phyloP scores from a whole-genome alignment of 2,888 invertebrate species.

The Euproctis similis region DNA sequence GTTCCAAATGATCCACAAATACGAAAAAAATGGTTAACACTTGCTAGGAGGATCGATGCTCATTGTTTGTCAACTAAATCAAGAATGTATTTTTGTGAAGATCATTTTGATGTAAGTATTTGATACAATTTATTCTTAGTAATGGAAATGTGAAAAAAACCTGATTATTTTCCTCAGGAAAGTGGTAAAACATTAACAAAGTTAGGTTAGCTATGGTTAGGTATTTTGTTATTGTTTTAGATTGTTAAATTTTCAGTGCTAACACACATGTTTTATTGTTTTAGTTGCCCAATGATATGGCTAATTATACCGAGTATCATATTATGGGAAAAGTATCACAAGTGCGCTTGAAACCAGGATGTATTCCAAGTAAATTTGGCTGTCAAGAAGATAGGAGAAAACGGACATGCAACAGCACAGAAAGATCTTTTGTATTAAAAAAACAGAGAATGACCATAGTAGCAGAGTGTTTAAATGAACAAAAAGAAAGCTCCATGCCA shows the following conservation, averaged over 20 bases:
- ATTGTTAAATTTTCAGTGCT: too few species aligned
- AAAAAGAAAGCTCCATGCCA: not conserved
- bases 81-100: too few species aligned
- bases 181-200: too few species aligned
- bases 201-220: too few species aligned
- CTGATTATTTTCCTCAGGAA: too few species aligned
- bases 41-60: too few species aligned
- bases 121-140: not conserved
- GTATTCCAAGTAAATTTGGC: conserved; percentile 15
- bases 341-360: conserved; percentile 15
- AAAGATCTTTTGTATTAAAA: conserved; percentile 7
- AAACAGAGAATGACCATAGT: conserved; percentile 6
- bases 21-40: not conserved
- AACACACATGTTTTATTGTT: too few species aligned
- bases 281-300: conserved; percentile 19
- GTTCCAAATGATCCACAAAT: not conserved
- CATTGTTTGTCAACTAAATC: too few species aligned
- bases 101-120: not conserved
- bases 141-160: too few species aligned
- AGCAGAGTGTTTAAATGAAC: not conserved
- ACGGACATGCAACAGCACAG: conserved; percentile 8
- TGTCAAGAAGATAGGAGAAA: conserved; percentile 12
- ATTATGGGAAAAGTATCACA: conserved; percentile 15
- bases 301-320: conserved; percentile 18
- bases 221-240: too few species aligned